These are phyloP conservation scores for Styela clava DNA, from an alignment of 23 tunicate genomes.

Conservation along the genomic window DNA sequence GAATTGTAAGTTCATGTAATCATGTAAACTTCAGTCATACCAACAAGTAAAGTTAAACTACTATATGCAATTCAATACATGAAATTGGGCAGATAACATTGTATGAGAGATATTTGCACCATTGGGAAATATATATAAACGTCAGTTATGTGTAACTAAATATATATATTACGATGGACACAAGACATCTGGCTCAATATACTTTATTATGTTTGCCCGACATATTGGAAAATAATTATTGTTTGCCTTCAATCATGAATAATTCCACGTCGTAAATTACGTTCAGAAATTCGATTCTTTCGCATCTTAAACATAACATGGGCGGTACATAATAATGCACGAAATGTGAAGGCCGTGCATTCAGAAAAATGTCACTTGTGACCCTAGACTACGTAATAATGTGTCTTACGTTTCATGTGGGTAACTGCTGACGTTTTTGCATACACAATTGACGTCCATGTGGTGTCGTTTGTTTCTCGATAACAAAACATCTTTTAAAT, in stretches of 20 bases:
- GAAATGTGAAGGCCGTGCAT: background rate
- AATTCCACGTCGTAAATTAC: background rate
- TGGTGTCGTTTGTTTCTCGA: slow-evolving; percentile 30
- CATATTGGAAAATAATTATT: background rate
- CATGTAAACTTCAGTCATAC: too few relatives aligned
- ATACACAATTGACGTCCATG: slow-evolving; percentile 24
- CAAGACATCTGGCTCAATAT: background rate
- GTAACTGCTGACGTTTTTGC: slow-evolving; percentile 22
- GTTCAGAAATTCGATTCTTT: too few relatives aligned
- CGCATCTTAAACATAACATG: background rate
- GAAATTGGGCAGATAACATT: background rate
- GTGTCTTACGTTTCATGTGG: slow-evolving; percentile 22
- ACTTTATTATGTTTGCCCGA: background rate
- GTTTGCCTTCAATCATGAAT: background rate
- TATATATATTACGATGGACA: too few relatives aligned
- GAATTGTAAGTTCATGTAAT: too few relatives aligned
- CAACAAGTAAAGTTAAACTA: too few relatives aligned
- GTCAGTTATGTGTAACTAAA: too few relatives aligned
- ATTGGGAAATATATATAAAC: too few relatives aligned
- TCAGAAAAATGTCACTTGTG: too few relatives aligned
- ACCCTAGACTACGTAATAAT: background rate
- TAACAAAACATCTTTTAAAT: background rate
- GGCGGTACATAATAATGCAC: background rate
- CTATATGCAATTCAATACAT: too few relatives aligned
- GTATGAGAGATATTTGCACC: background rate